These are phyloP conservation scores for Takifugu bimaculatus DNA, from an alignment of 2,113 vertebrate species.

Conservation along the genomic window DNA sequence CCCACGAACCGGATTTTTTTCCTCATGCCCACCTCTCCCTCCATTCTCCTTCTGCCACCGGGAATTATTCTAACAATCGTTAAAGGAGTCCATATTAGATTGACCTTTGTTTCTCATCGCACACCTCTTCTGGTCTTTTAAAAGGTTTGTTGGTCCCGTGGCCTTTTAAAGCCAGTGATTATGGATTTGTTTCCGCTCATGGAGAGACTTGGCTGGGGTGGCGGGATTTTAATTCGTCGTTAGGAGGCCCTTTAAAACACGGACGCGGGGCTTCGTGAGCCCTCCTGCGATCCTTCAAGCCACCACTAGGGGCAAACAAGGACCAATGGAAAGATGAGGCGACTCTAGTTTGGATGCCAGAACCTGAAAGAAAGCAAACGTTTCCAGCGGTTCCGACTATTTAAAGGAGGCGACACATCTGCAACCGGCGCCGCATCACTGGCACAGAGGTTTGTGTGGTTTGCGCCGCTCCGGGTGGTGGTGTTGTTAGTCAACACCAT, in stretches of 20 bases:
- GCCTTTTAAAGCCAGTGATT: constrained; percentile 70
- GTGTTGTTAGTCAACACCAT: no score
- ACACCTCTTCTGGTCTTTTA: constrained; percentile 68
- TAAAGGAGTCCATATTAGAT: constrained; percentile 73
- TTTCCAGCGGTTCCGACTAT: no score
- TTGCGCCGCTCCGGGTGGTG: no score
- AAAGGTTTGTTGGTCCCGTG: constrained; percentile 71
- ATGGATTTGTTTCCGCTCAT: constrained; percentile 69
- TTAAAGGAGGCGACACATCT: no score
- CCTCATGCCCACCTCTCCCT: not conserved
- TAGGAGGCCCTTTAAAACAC: constrained; percentile 37
- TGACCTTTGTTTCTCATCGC: constrained; percentile 72
- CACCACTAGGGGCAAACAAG: not conserved
- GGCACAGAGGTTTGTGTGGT: no score
- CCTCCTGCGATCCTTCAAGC: constrained; percentile 13
- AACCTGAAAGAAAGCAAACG: no score
- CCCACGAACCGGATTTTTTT: constrained; percentile 34
- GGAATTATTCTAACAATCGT: constrained; percentile 70
- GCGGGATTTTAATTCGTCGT: constrained; percentile 35
- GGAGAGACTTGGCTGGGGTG: constrained; percentile 48
- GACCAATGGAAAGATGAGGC: no score
- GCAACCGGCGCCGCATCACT: no score
- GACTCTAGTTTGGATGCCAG: no score
- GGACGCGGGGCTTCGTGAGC: constrained; percentile 25
- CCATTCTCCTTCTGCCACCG: constrained; percentile 32